A percentile compares a stretch with the other conserved stretches of the same genome.
phyloP scores from a whole-genome alignment of 2,888 invertebrate genomes.

The Diabrotica balteata region DNA sequence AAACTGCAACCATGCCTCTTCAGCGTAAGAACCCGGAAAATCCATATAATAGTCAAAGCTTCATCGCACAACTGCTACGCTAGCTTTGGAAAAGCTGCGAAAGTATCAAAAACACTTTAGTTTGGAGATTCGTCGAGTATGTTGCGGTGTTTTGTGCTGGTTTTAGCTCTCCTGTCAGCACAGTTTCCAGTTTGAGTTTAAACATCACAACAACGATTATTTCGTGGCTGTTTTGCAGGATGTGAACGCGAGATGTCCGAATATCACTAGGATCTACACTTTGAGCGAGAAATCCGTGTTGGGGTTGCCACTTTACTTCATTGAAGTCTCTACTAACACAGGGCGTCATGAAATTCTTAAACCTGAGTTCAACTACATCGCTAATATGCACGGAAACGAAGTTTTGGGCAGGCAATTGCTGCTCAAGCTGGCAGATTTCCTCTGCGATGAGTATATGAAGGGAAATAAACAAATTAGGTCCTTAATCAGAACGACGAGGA shows the following conservation, averaged over 20 bases:
- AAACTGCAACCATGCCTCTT: slow-evolving; percentile 7
- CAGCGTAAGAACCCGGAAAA: slow-evolving; percentile 41
- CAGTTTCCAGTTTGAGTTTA: slow-evolving; percentile 62
- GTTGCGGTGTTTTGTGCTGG: slow-evolving; percentile 6
- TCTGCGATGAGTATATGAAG: slow-evolving; percentile 74
- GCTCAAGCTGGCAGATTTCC: slow-evolving; percentile 74
- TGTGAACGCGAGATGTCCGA: slow-evolving; percentile 76
- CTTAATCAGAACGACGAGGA: slow-evolving; percentile 77
- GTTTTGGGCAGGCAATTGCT: slow-evolving; percentile 84
- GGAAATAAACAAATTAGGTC: slow-evolving; percentile 68
- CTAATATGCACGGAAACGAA: slow-evolving; percentile 92
- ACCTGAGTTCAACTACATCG: slow-evolving; percentile 89
- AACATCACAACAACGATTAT: slow-evolving; percentile 80
- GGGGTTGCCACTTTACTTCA: slow-evolving; percentile 76
- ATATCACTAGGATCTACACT: slow-evolving; percentile 79
- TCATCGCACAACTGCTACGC: slow-evolving; percentile 10
- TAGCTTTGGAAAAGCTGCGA: slow-evolving; percentile 16
- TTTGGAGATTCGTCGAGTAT: slow-evolving; percentile 25
- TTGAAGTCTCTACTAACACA: slow-evolving; percentile 81
- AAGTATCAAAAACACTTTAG: slow-evolving; percentile 17
- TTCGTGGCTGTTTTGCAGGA: slow-evolving; percentile 69
- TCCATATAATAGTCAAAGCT: slow-evolving; percentile 43
- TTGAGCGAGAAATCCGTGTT: slow-evolving; percentile 76
- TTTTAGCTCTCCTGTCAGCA: slow-evolving; percentile 21
- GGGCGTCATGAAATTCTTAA: slow-evolving; percentile 77